A percentile compares a stretch with the other conserved stretches of the same genome.
phyloP scores from a whole-genome alignment of 2,113 vertebrate species.

The Oreochromis tanganicae region DNA sequence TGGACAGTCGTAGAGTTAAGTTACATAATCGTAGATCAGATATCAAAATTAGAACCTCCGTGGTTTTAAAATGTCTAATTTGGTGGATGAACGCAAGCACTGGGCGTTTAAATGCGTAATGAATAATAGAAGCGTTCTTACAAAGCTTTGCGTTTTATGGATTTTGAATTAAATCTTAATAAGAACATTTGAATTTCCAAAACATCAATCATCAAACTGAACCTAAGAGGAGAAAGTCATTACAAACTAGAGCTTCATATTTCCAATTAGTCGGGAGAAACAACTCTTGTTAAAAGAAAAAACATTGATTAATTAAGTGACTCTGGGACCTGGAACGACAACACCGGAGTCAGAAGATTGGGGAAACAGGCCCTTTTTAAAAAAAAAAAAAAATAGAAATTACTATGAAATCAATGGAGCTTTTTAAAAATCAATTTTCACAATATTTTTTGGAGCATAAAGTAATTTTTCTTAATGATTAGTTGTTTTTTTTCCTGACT shows the following conservation, averaged over 20 bases:
- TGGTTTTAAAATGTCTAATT: background rate
- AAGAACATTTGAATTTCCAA: background rate
- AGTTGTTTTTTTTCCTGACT: rapidly evolving
- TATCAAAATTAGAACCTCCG: background rate
- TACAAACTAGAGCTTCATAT: background rate
- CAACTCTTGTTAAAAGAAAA: background rate
- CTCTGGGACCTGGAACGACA: background rate
- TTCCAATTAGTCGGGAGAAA: background rate
- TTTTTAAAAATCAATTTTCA: background rate
- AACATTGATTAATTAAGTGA: background rate
- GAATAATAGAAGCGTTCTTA: background rate
- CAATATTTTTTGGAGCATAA: background rate
- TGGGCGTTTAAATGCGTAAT: background rate
- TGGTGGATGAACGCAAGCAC: background rate
- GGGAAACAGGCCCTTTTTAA: background rate
- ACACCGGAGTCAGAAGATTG: background rate
- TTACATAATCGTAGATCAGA: background rate
- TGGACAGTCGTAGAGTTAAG: background rate
- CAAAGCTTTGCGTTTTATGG: background rate
- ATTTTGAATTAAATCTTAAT: background rate
- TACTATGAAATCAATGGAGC: background rate
- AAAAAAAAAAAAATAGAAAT: background rate
- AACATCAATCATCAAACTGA: background rate
- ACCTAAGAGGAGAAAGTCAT: background rate
- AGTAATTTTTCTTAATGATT: background rate